A percentile compares a stretch with the other conserved stretches of the same genome.
Evolutionary conservation across 2,888 invertebrate genomes (phyloP).

Genomic region (Glyphotaelius pellucidus): DNA sequence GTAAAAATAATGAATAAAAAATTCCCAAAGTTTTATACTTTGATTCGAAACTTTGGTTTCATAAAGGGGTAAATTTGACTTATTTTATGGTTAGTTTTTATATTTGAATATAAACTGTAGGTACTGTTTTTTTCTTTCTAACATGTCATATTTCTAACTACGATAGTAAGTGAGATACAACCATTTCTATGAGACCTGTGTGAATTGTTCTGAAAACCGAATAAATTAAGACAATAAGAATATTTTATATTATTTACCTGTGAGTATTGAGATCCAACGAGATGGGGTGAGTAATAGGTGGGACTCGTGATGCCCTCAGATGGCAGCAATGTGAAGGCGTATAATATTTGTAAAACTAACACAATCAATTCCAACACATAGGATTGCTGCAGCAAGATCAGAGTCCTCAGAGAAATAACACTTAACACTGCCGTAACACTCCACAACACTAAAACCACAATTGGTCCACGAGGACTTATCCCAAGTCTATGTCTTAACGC

Average conservation of each 20-base stretch:
- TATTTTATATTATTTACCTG: constrained; percentile 71
- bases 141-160: too few species aligned
- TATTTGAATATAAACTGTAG: too few species aligned
- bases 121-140: too few species aligned
- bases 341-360: constrained; percentile 81
- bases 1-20: too few species aligned
- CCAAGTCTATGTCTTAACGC: constrained; percentile 81
- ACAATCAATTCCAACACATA: constrained; percentile 81
- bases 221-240: neutral
- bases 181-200: too few species aligned
- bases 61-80: too few species aligned
- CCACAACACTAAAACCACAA: constrained; percentile 83
- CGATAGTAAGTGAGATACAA: too few species aligned
- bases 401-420: constrained; percentile 83
- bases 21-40: too few species aligned
- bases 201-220: too few species aligned
- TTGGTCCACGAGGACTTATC: constrained; percentile 85
- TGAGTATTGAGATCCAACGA: constrained; percentile 76
- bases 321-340: constrained; percentile 85
- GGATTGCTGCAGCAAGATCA: constrained; percentile 75
- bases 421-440: constrained; percentile 82
- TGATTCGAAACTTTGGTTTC: too few species aligned
- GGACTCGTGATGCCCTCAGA: constrained; percentile 75
- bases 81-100: too few species aligned
- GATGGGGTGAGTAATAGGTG: constrained; percentile 75